Base-by-base conservation (phyloP, 2,797 vertebrate genomes). In the Eutrigla gurnardus region DNA sequence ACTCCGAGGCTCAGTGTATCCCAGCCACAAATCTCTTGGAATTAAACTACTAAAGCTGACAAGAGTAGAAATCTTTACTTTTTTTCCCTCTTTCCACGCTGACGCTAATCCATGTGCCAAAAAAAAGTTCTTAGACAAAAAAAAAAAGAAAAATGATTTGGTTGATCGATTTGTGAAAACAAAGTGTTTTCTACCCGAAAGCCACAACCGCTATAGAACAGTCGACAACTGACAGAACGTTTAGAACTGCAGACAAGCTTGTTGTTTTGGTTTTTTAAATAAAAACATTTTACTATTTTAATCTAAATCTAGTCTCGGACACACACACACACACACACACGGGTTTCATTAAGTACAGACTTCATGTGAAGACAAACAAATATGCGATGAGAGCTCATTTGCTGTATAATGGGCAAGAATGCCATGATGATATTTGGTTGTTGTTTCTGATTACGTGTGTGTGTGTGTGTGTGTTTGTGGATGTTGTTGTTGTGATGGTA, bases 361-460 rank as follows among this genome's bases (percentile, higher is more conserved):
- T 82, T 83, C 78, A 78, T 33, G 68, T 80, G 79, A 91, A 77
- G 80, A 88, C 75, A 89, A 91, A 89, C 89, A 90, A 91, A 92
- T 75, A 82, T 80, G 73, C 77, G 75, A 91, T 91, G 78, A 88
- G 85, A 87, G 80, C 87, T 92, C 75, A 88, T 50, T 91, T 92
- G 85, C 86, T 91, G 74, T 81, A 85, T 77, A 78, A 70, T 70
- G 77, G 78, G 40, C 49, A 39, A 47, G 79, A 81, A 81, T 75
- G 77, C 69, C 72, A 87, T 54, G 46, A 84, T 79, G 77, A 77
- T 78, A 86, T 89, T 80, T 73, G 58, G 75, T 65, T 80, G 40
- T 25, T 80, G 32, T 72, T 73, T 66, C 37, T 69, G 50, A 18
- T 11, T 10, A 37, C 46, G 69, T 57, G 40, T 63, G 37, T 12